These are phyloP conservation scores for Leptinotarsa texana DNA, from an alignment of 1,140 invertebrate species.

Conservation along the genomic window DNA sequence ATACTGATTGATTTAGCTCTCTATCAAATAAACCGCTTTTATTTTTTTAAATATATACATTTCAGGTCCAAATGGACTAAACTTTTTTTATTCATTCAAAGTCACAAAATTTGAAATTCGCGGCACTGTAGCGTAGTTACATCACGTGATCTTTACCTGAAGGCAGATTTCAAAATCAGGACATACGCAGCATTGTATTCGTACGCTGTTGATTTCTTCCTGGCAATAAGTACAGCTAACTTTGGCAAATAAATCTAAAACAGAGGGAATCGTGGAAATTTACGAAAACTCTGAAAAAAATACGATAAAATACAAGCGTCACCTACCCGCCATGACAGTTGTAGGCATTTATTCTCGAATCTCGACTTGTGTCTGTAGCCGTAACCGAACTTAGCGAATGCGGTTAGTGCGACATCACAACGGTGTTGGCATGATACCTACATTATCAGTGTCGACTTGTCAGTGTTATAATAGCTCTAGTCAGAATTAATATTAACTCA, in stretches of 20 bases:
- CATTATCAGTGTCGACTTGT: too few species aligned
- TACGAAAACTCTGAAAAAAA: not conserved
- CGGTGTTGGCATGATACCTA: too few species aligned
- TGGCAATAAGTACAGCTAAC: slow-evolving; percentile 90
- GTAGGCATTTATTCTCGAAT: not conserved
- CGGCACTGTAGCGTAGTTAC: slow-evolving; percentile 26
- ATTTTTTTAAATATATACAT: not conserved
- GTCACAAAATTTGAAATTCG: slow-evolving; percentile 1
- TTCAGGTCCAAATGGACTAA: too few species aligned
- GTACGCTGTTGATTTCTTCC: slow-evolving; percentile 82
- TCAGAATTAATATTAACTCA: too few species aligned
- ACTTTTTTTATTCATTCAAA: not conserved
- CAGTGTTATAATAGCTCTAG: too few species aligned
- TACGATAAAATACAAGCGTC: not conserved
- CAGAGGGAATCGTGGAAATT: not conserved
- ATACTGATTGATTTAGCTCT: too few species aligned
- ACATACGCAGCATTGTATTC: slow-evolving; percentile 88
- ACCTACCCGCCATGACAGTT: slow-evolving; percentile 31
- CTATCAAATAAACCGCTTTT: slow-evolving; percentile 1
- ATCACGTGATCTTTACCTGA: slow-evolving; percentile 66
- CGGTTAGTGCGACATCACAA: too few species aligned
- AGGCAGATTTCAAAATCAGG: slow-evolving; percentile 86
- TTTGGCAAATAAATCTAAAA: slow-evolving; percentile 70
- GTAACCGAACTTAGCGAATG: too few species aligned
- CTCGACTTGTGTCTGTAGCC: too few species aligned